Base-by-base conservation (phyloP, 1,140 invertebrate genomes). In the Helicoverpa zea region DNA sequence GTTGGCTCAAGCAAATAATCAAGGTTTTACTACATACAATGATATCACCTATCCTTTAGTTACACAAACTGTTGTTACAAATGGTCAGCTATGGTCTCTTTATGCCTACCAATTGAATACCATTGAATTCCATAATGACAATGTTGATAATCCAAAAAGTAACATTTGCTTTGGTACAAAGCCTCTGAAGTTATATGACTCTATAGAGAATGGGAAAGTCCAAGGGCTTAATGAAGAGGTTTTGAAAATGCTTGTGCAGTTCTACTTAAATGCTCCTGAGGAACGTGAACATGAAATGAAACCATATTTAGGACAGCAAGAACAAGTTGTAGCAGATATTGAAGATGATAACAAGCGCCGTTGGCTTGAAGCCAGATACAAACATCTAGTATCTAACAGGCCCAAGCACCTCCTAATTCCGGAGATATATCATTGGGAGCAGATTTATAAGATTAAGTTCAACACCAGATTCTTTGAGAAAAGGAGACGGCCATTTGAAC, bases 31-130 rank as follows among this genome's bases (percentile, higher is more conserved):
- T 68, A 97, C 97, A 7, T 98, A 96, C 83, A 97, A 98, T 87
- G 98, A 99, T 75, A 84, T 99, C 7, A 98, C 98, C 0, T 99
- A 99, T 92, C 98, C 98, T 13, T 90, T 99, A 43, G 96, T 97
- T 7, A 97, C 97, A 47, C 98, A 99, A 96, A 97, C 97, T 3
- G 93, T 99, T 63, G 95, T 98, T 35, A 98, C 98, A 2, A 97
- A 99, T 95, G 98, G 98, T 0, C 96, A 97, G 84, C 89, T 96
- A 0, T 98, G 97, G 96, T 97, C 97, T 2, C 98, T 99, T 83
- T 98, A 97, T 89, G 95, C 96, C 9, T 99, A 99, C 90, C 98
- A 99, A 93, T 88, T 99, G 35, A 99, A 99, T 90, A 99, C 98
- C 1, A 96, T 97, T 58, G 87, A 96, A 12, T 86, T 98, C 68